phyloP scores from a whole-genome alignment of 64 coral and sea anemone species.

The Catalaphyllia jardinei region DNA sequence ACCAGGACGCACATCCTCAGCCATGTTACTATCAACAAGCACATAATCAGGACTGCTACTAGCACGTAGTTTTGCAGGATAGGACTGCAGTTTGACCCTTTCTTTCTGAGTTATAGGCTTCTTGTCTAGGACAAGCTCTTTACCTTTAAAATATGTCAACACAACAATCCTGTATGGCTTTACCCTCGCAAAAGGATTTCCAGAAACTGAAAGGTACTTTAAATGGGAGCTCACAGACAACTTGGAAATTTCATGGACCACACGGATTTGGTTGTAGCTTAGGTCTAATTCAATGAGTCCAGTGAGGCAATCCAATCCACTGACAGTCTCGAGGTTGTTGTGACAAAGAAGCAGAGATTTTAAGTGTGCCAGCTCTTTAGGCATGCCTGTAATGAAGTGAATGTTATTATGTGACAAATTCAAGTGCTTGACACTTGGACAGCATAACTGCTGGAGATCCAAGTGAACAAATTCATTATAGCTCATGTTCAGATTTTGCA shows the following conservation, averaged over 20 bases:
- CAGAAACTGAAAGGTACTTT: constrained; percentile 66
- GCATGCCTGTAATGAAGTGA: constrained; percentile 77
- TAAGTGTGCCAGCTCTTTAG: constrained; percentile 69
- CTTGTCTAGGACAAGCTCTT: constrained; percentile 78
- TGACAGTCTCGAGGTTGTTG: constrained; percentile 80
- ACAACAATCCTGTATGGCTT: constrained; percentile 62
- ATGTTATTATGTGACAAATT: constrained; percentile 84
- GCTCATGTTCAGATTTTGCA: constrained; percentile 80
- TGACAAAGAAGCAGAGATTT: constrained; percentile 76
- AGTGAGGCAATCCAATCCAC: constrained; percentile 65
- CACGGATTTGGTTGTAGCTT: constrained; percentile 47
- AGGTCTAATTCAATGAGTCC: constrained; percentile 91
- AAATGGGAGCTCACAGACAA: constrained; percentile 70
- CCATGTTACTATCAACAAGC: neutral
- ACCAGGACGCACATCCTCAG: neutral
- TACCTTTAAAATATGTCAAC: constrained; percentile 72
- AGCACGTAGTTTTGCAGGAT: constrained; percentile 50
- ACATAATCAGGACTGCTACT: constrained; percentile 44
- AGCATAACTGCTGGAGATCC: constrained; percentile 80
- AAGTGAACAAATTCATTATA: constrained; percentile 83
- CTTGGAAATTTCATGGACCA: constrained; percentile 55
- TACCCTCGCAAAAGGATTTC: constrained; percentile 66
- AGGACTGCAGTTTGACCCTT: constrained; percentile 36
- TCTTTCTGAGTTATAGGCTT: constrained; percentile 61
- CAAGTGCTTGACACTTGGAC: constrained; percentile 67